Conservation (phyloP, 2,113 vertebrate genomes). For the Struthidea cinerea region DNA sequence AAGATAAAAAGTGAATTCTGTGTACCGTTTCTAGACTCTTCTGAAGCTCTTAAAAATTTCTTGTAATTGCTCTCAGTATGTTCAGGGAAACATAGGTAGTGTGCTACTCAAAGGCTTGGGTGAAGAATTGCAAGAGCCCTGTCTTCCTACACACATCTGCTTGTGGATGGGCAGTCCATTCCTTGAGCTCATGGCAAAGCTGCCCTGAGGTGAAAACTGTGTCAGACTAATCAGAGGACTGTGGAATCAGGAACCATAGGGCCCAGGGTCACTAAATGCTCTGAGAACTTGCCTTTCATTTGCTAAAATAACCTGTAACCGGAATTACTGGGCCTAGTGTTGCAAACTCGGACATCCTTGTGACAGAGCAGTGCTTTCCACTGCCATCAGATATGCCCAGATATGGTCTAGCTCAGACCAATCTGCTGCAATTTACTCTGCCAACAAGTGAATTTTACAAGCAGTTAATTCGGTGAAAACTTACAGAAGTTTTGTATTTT, state of each 20-base stretch:
- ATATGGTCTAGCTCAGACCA: not conserved
- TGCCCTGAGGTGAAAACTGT: accelerated
- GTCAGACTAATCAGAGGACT: not conserved
- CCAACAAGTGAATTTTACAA: not conserved
- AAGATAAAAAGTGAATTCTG: not conserved
- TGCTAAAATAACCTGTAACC: not conserved
- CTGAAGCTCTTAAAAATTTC: not conserved
- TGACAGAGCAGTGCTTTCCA: not conserved
- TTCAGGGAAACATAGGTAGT: not conserved
- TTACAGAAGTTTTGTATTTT: not conserved
- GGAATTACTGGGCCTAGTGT: not conserved
- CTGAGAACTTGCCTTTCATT: not conserved
- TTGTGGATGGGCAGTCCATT: accelerated
- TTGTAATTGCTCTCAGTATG: not conserved
- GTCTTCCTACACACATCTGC: not conserved
- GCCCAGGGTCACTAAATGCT: not conserved
- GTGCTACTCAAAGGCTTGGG: not conserved
- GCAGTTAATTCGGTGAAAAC: not conserved
- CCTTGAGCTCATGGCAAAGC: not conserved
- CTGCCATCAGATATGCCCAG: not conserved
- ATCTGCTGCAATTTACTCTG: not conserved
- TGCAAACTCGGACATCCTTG: not conserved
- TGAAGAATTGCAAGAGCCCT: not conserved
- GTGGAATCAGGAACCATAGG: not conserved
- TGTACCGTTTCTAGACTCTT: not conserved